Conservation (phyloP, 1,140 invertebrate genomes). For the Pinna nobilis region DNA sequence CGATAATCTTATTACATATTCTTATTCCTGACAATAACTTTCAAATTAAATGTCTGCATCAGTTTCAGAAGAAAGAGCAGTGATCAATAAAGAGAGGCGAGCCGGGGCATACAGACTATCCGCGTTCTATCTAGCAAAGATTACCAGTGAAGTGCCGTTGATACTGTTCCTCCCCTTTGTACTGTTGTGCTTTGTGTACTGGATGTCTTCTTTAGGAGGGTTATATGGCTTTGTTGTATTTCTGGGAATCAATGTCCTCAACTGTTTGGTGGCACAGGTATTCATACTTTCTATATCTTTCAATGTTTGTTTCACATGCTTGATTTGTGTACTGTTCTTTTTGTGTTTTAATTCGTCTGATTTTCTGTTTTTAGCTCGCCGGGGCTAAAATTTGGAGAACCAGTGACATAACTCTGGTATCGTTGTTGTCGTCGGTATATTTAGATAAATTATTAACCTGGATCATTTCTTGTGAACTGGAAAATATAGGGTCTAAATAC, state of each 20-base stretch:
- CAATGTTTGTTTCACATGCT: too few relatives aligned
- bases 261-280: constrained; percentile 85
- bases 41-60: constrained; percentile 11
- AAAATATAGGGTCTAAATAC: too few relatives aligned
- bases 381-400: too few relatives aligned
- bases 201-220: constrained; percentile 81
- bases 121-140: constrained; percentile 90
- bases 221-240: constrained; percentile 81
- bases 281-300: too few relatives aligned
- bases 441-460: too few relatives aligned
- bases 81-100: constrained; percentile 88
- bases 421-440: constrained; percentile 1
- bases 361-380: too few relatives aligned
- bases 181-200: constrained; percentile 82
- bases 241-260: constrained; percentile 84
- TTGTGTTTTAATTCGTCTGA: too few relatives aligned
- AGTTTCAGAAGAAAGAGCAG: constrained; percentile 89
- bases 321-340: too few relatives aligned
- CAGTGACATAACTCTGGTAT: too few relatives aligned
- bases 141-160: constrained; percentile 87
- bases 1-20: too few relatives aligned
- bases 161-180: constrained; percentile 84
- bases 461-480: too few relatives aligned
- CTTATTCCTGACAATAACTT: too few relatives aligned
- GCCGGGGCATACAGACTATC: constrained; percentile 89